phyloP scores from a whole-genome alignment of 2,113 vertebrate genomes.

The Hiodon alosoides region DNA sequence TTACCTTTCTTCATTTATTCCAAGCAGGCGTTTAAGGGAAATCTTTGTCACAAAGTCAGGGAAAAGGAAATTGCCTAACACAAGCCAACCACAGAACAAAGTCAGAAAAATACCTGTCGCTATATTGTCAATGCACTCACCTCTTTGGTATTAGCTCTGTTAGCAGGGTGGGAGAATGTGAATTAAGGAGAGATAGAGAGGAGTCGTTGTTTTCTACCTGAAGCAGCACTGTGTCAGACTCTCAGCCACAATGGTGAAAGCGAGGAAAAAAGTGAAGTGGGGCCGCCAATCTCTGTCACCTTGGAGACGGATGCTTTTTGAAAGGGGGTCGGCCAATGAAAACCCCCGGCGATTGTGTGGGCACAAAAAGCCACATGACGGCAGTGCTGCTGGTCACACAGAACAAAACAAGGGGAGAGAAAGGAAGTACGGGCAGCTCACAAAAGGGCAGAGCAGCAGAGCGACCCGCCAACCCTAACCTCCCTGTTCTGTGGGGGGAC shows the following conservation, averaged over 20 bases:
- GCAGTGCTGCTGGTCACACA: conserved; percentile 50
- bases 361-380: conserved; percentile 69
- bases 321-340: conserved; percentile 63
- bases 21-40: no score
- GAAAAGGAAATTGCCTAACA: not conserved
- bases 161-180: conserved; percentile 30
- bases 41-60: not conserved
- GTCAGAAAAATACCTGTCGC: no score
- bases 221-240: conserved; percentile 36
- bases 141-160: conserved; percentile 30
- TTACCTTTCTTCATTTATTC: no score
- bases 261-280: conserved; percentile 56
- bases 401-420: conserved; percentile 28
- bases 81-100: not conserved
- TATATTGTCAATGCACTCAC: conserved; percentile 43
- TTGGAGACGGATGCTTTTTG: conserved; percentile 68
- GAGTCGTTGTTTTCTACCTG: conserved; percentile 43
- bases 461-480: conserved; percentile 22
- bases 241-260: conserved; percentile 13
- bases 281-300: conserved; percentile 65
- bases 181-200: conserved; percentile 33
- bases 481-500: conserved; percentile 3
- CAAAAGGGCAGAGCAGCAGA: conserved; percentile 30
- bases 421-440: conserved; percentile 27
- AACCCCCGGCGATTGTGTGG: conserved; percentile 63